Evolutionary conservation across 2,797 vertebrate genomes (phyloP).

Genomic region (Sebastes cheni): DNA sequence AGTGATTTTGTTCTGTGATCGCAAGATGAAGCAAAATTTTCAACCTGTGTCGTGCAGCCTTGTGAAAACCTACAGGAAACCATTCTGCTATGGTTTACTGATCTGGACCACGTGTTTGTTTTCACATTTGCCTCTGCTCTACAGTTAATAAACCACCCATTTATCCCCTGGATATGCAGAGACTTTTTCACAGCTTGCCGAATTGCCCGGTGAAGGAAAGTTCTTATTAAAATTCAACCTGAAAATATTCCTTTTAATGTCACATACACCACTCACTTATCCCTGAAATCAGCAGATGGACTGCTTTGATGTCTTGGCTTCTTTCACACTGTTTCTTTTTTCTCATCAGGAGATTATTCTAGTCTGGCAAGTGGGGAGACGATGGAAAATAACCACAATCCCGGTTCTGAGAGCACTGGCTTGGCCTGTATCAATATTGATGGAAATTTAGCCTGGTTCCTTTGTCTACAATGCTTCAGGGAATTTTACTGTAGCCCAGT

Average conservation of each 20-base stretch:
- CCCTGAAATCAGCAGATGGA: conserved; percentile 52
- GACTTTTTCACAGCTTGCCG: conserved; percentile 2
- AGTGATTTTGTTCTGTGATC: background rate
- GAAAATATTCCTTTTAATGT: conserved; percentile 39
- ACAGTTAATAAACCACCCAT: conserved; percentile 56
- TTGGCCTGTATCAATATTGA: conserved; percentile 79
- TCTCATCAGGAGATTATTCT: conserved; percentile 72
- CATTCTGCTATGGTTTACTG: conserved; percentile 39
- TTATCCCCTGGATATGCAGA: conserved; percentile 42
- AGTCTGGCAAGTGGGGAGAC: conserved; percentile 57
- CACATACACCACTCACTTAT: conserved; percentile 14
- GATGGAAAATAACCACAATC: conserved; percentile 76
- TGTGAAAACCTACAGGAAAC: conserved; percentile 44
- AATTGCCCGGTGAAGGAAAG: conserved; percentile 25
- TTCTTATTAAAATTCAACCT: conserved; percentile 35
- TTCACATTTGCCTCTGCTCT: conserved; percentile 55
- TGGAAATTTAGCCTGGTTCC: conserved; percentile 74
- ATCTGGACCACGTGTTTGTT: conserved; percentile 63
- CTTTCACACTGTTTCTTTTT: conserved; percentile 55
- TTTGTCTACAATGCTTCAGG: conserved; percentile 75
- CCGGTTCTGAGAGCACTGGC: conserved; percentile 63
- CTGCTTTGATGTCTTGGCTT: conserved; percentile 65
- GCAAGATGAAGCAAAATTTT: background rate
- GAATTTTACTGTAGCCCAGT: conserved; percentile 77
- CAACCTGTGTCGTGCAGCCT: background rate